A percentile compares a stretch with the other conserved stretches of the same genome.
Evolutionary conservation across 2,113 vertebrate genomes (phyloP).

Genomic region (Poeciliopsis occidentalis): DNA sequence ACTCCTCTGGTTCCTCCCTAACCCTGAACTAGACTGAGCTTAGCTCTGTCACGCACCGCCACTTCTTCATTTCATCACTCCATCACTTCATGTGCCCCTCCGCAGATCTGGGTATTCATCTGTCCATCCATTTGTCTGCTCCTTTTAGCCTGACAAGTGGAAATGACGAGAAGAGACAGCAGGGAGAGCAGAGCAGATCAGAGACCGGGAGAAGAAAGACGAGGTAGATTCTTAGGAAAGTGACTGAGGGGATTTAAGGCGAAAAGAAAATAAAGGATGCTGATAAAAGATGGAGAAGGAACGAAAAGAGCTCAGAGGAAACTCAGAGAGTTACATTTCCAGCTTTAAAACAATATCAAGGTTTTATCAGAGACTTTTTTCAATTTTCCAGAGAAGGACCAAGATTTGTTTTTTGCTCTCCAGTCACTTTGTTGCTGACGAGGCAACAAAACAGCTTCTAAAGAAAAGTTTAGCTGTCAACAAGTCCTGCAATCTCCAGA

Average conservation of each 20-base stretch:
- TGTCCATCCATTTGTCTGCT: slow-evolving; percentile 68
- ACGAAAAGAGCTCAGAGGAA: neutral
- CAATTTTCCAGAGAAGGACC: neutral
- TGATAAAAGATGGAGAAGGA: slow-evolving; percentile 6
- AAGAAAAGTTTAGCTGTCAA: neutral
- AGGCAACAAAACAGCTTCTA: neutral
- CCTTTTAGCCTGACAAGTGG: slow-evolving; percentile 68
- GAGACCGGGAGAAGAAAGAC: neutral
- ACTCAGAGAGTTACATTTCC: neutral
- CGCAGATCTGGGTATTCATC: slow-evolving; percentile 66
- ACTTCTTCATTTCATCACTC: slow-evolving; percentile 67
- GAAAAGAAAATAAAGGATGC: slow-evolving; percentile 11
- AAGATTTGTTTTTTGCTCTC: neutral
- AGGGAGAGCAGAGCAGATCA: neutral
- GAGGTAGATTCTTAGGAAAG: slow-evolving; percentile 10
- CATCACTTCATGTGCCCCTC: slow-evolving; percentile 60
- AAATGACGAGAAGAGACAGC: slow-evolving; percentile 55
- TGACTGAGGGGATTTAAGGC: slow-evolving; percentile 32
- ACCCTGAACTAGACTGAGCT: slow-evolving; percentile 52
- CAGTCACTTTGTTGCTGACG: neutral
- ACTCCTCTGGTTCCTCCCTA: slow-evolving; percentile 21
- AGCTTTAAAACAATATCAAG: neutral
- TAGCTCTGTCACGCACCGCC: slow-evolving; percentile 61
- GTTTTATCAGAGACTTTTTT: neutral
- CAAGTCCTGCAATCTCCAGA: too few relatives aligned